Base-by-base conservation (phyloP, 2,888 invertebrate genomes). In the Agonopterix arenella region DNA sequence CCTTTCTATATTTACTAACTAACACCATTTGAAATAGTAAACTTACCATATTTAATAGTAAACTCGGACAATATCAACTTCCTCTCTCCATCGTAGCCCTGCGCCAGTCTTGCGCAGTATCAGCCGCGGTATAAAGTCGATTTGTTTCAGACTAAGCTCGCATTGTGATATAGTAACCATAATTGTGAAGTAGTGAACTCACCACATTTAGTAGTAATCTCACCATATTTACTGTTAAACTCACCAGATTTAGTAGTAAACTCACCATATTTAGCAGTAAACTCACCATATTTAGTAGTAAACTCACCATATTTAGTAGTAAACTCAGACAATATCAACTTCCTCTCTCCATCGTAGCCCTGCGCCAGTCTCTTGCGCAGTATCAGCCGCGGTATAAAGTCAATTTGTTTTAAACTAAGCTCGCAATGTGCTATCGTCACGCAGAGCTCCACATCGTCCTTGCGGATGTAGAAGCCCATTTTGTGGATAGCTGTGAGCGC, bases 401-500 rank as follows among this genome's bases (percentile, higher is more conserved):
- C 71, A 2, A 84, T 7, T 1, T 70, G 62, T 2, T 63, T 66
- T 0, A 70, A 45, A 0, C 62, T 54, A 2, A 79, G 10, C 0
- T 55, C 36, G 0, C 71, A 61, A 2, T 59, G 45, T 0, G 66
- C 58, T 52, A 86, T 70, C 0, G 64, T 61, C 0, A 86, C 16
- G 0, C 43, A 50, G 7, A 86, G 45, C 8, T 73, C 72, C 0
- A 72, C 66, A 0, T 68, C 69, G 0, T 68, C 69, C 28, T 64
- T 70, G 28, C 63, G 71, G 0, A 80, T 57, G 0, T 56, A 47
- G 53, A 85, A 80, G 0, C 76, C 75, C 0, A 68, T 54, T 10
- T 74, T 73, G 61, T 86, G 88, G 5, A 88, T 59, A 0, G 59
- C 59, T 0, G 71, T 43, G 0, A 88, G 57, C 0, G 83, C 81